Percentiles rank a stretch among this genome's conserved stretches.
Evolutionary conservation across 2,888 invertebrate species (phyloP).

Genomic region (Macroteleia sp.): DNA sequence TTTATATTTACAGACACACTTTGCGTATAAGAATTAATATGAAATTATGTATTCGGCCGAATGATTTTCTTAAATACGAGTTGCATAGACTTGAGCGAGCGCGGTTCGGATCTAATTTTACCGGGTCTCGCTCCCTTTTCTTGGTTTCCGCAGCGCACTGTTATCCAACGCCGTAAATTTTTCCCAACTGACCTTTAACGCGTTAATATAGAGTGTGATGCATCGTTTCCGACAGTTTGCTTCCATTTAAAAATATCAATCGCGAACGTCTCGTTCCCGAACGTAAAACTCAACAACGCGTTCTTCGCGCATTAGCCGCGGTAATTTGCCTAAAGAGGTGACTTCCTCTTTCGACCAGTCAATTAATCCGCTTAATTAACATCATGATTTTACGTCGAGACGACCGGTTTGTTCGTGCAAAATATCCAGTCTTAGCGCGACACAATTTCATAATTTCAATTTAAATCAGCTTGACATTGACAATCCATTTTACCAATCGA

Average conservation of each 20-base stretch:
- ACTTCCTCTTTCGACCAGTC: conserved; percentile 21
- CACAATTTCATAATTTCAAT: not conserved
- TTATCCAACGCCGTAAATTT: conserved; percentile 28
- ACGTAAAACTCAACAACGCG: not conserved
- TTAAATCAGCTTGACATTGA: not conserved
- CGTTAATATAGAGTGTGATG: conserved; percentile 4
- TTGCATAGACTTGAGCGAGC: too few relatives aligned
- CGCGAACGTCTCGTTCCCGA: not conserved
- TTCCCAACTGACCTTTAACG: conserved; percentile 26
- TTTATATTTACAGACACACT: too few relatives aligned
- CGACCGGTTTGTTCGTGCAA: not conserved
- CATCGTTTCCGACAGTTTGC: conserved; percentile 3
- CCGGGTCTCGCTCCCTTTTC: conserved; percentile 20
- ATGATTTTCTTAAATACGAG: too few relatives aligned
- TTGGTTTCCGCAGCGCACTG: conserved; percentile 12
- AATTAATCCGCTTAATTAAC: conserved; percentile 25
- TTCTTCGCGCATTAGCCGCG: too few relatives aligned
- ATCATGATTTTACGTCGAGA: conserved; percentile 14
- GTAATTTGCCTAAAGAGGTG: conserved; percentile 25
- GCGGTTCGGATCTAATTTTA: conserved; percentile 40
- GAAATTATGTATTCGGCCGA: too few relatives aligned
- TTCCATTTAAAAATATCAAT: conserved; percentile 6
- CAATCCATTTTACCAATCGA: not conserved
- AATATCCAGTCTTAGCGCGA: not conserved
- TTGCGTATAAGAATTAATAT: too few relatives aligned